phyloP scores from a whole-genome alignment of 2,113 vertebrate species.

The Casuarius casuarius region DNA sequence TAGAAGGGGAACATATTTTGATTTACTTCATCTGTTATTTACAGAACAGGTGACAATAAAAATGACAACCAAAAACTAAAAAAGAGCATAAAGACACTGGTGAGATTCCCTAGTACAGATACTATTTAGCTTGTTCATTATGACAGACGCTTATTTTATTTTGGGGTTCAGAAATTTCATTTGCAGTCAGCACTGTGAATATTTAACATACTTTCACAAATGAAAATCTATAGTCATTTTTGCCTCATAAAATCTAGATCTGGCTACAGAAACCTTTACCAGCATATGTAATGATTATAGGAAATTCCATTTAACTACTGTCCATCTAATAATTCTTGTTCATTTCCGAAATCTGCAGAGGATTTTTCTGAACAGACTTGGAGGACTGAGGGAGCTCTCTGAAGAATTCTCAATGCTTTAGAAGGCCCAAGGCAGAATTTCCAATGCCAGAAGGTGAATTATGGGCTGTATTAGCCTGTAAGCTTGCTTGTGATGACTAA shows the following conservation, averaged over 20 bases:
- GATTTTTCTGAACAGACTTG: constrained; percentile 52
- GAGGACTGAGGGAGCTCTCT: constrained; percentile 64
- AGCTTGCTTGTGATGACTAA: constrained; percentile 74
- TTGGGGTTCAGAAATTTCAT: neutral
- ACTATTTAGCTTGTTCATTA: neutral
- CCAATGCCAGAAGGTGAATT: constrained; percentile 71
- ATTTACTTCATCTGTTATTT: neutral
- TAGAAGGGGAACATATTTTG: neutral
- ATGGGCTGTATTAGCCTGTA: constrained; percentile 63
- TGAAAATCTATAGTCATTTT: neutral
- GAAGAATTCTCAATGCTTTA: constrained; percentile 61
- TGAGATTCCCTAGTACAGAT: neutral
- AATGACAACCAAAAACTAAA: neutral
- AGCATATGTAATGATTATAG: neutral
- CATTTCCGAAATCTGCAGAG: constrained; percentile 52
- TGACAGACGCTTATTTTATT: neutral
- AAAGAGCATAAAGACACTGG: neutral
- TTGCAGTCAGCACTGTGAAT: neutral
- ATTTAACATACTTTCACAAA: neutral
- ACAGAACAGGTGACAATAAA: neutral
- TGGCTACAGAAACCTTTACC: neutral
- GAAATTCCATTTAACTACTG: constrained; percentile 10
- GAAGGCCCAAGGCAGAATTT: constrained; percentile 70
- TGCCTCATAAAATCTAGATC: neutral
- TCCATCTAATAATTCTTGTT: constrained; percentile 24